Evolutionary conservation across 2,797 vertebrate species (phyloP), one percentile per base, ranked within the genome.

Genomic region (Urosaurus nigricauda): DNA sequence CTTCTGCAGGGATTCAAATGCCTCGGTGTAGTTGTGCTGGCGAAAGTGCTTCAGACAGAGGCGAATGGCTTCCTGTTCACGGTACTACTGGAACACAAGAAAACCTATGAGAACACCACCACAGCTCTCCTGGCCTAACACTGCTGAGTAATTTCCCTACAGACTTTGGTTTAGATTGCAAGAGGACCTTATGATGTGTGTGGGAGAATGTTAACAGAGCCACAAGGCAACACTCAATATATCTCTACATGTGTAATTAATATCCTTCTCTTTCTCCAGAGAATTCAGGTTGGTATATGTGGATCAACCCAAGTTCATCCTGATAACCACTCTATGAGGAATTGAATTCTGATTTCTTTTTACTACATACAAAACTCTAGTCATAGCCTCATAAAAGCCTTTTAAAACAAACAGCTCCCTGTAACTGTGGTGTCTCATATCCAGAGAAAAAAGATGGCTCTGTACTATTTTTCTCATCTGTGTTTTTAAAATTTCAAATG

Each of bases 51-150:
- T 99, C 89, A 99, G 97, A 96, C 99, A 99, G 94, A 99, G 98
- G 88, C 99, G 98, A 97, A 99, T 99, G 94, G 99, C 99, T 98
- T 99, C 99, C 97, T 99, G 99, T 98, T 99, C 99, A 96, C 98
- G 98, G 98, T 99, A 99, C 99, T 99, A 97, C 96, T 94, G 94
- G 96, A 98, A 97, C 97, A 97, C 96, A 98, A 97, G 97, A 97
- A 95, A 95, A 96, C 94, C 93, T 92, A 91, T 93, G 90, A 93
- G 95, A 94, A 95, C 79, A 94, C 94, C 70, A 95, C 70, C 2
- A 21, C 14, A n/a, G n/a, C 4, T 21, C 1, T 32, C 56, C 43
- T 7, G 2, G 1, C 11, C 37, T 19, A 47, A 47, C 1, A 16
- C 11, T 32, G 24, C 11, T 5, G 4, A 9, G 2, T 13, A 63